Conservation (phyloP, 2,113 vertebrate genomes). For the Heloderma charlesbogerti region DNA sequence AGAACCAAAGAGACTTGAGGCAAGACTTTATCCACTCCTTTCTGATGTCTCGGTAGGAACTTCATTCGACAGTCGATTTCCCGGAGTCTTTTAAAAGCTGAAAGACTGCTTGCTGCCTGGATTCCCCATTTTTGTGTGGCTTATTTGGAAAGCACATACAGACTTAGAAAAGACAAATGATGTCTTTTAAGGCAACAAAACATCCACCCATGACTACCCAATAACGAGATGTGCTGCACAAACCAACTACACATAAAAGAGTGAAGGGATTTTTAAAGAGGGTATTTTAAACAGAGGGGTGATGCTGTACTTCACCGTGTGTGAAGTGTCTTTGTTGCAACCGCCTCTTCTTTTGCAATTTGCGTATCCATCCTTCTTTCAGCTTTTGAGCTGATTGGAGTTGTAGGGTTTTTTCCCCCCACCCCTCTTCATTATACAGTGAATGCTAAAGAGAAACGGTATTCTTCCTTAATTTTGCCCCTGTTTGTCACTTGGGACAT, state of each 20-base stretch:
- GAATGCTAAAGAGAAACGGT: neutral
- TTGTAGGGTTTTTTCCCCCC: neutral
- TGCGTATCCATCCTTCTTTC: neutral
- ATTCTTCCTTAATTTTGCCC: neutral
- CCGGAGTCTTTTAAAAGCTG: slow-evolving; percentile 49
- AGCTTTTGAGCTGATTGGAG: neutral
- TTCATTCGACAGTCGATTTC: slow-evolving; percentile 36
- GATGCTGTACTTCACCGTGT: neutral
- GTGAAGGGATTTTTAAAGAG: slow-evolving; percentile 10
- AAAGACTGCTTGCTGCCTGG: slow-evolving; percentile 41
- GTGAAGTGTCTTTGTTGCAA: neutral
- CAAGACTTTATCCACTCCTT: slow-evolving; percentile 25
- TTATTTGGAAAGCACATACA: neutral
- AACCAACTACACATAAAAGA: slow-evolving; percentile 21
- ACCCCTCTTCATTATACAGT: neutral
- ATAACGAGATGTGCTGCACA: neutral
- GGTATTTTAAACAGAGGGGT: neutral
- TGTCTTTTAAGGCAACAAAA: slow-evolving; percentile 29
- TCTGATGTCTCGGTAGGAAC: slow-evolving; percentile 43
- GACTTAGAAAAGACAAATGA: slow-evolving; percentile 12
- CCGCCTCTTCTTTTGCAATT: slow-evolving; percentile 16
- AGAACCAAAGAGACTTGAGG: slow-evolving; percentile 70
- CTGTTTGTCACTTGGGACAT: slow-evolving; percentile 14
- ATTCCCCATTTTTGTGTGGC: slow-evolving; percentile 18
- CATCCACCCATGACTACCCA: neutral